Evolutionary conservation across 2,888 invertebrate genomes (phyloP).

Genomic region (Calameuta pallipes): DNA sequence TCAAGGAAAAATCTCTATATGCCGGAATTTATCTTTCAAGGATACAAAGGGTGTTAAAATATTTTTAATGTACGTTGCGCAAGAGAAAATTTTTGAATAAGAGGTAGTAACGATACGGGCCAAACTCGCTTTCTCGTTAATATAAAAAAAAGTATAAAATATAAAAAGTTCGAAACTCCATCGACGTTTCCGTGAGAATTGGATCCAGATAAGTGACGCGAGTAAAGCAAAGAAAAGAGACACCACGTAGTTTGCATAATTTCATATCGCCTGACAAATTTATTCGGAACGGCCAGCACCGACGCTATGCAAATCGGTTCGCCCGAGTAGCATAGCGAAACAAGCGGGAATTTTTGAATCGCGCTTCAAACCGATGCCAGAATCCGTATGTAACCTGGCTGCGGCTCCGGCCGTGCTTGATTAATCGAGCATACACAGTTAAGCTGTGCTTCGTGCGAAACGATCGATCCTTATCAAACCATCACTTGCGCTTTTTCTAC

Average conservation of each 20-base stretch:
- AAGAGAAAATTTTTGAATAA: not conserved
- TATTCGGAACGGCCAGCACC: constrained; percentile 29
- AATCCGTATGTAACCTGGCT: not conserved
- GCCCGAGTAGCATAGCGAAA: not conserved
- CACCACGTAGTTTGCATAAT: constrained; percentile 37
- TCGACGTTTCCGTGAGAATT: not conserved
- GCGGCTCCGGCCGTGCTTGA: not conserved
- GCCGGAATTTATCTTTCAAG: not conserved
- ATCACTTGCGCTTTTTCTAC: not conserved
- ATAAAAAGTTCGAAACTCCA: not conserved
- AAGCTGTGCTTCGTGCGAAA: not conserved
- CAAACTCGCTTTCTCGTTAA: not conserved
- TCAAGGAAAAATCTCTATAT: not conserved
- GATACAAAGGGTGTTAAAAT: not conserved
- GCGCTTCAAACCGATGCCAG: constrained; percentile 6
- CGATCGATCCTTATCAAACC: not conserved
- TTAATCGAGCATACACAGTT: constrained; percentile 1
- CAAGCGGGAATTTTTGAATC: not conserved
- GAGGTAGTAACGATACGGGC: not conserved
- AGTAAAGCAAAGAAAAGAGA: constrained; percentile 19
- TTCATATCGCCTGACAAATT: constrained; percentile 40
- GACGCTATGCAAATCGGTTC: constrained; percentile 13
- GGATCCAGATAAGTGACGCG: constrained; percentile 5
- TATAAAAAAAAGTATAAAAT: not conserved
- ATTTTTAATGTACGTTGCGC: not conserved